Conservation (phyloP, 1,140 invertebrate genomes). For the Adoxophyes honmai region DNA sequence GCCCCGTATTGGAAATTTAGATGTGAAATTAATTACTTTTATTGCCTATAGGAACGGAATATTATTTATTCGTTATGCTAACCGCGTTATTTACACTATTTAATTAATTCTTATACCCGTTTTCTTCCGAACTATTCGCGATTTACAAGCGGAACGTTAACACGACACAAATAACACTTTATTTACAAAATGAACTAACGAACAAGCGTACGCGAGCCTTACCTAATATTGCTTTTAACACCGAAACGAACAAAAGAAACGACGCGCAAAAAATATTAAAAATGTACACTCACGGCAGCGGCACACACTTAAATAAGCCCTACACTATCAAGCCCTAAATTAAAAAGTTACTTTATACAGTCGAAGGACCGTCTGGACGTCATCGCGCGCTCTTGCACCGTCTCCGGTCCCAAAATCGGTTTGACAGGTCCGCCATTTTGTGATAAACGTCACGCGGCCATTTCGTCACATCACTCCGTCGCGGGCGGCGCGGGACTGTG, state of each 20-base stretch:
- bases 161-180: conserved; percentile 17
- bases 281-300: conserved; percentile 35
- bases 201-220: conserved; percentile 31
- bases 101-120: conserved; percentile 45
- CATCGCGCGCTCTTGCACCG: conserved; percentile 54
- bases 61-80: conserved; percentile 14
- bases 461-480: conserved; percentile 7
- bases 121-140: conserved; percentile 36
- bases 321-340: conserved; percentile 37
- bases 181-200: conserved; percentile 17
- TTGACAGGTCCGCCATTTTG: conserved; percentile 55
- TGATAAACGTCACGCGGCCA: conserved; percentile 1
- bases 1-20: conserved; percentile 12
- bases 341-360: conserved; percentile 56
- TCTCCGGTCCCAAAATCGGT: conserved; percentile 62
- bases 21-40: conserved; percentile 13
- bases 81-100: conserved; percentile 1
- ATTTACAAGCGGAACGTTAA: neutral
- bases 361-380: conserved; percentile 43
- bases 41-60: conserved; percentile 65
- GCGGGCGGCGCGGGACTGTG: neutral
- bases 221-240: conserved; percentile 63
- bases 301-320: conserved; percentile 62
- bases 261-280: conserved; percentile 46
- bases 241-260: conserved; percentile 27